Conservation (phyloP, 2,888 invertebrate genomes). For the Lasius fuliginosus region DNA sequence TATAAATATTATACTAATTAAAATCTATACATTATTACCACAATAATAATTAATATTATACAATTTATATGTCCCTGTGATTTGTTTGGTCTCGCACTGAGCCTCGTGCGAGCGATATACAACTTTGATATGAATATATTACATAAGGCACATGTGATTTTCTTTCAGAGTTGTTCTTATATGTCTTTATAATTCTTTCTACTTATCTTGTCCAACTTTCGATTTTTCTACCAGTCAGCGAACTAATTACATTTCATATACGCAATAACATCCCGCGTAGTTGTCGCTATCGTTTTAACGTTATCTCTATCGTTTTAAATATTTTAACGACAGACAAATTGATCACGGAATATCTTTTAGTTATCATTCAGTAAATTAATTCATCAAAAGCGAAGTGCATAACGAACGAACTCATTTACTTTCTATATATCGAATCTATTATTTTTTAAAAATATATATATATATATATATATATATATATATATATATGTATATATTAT, state of each 20-base stretch:
- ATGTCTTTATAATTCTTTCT: conserved; percentile 25
- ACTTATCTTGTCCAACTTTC: background rate
- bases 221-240: conserved; percentile 19
- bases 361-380: conserved; percentile 14
- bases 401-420: background rate
- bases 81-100: conserved; percentile 22
- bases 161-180: conserved; percentile 43
- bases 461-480: conserved; percentile 42
- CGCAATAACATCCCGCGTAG: background rate
- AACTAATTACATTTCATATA: conserved; percentile 22
- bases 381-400: conserved; percentile 1
- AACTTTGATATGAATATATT: conserved; percentile 36
- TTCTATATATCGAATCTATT: conserved; percentile 15
- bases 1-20: conserved; percentile 1
- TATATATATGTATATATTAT: background rate
- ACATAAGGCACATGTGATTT: conserved; percentile 67
- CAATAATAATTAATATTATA: conserved; percentile 27
- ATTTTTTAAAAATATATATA: conserved; percentile 64
- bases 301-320: background rate
- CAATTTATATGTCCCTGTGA: conserved; percentile 17
- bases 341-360: background rate
- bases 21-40: conserved; percentile 15
- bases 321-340: background rate
- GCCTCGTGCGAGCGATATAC: conserved; percentile 14
- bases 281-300: background rate